Conservation (phyloP, 2,888 invertebrate species). For the Pteria penguin region DNA sequence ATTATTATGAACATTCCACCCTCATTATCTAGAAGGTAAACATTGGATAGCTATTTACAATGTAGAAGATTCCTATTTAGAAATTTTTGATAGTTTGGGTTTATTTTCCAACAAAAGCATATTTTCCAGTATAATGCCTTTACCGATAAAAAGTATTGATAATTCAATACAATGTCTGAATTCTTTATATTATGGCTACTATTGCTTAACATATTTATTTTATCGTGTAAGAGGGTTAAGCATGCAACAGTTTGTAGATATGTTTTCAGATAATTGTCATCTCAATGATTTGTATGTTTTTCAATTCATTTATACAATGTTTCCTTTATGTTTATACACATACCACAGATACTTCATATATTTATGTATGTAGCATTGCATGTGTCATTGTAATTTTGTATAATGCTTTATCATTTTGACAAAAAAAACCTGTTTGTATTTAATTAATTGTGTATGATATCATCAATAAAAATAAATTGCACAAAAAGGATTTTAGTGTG, state of each 20-base stretch:
- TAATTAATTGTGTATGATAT: not conserved
- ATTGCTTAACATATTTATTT: slow-evolving; percentile 6
- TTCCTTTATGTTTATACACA: slow-evolving; percentile 23
- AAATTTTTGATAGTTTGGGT: slow-evolving; percentile 24
- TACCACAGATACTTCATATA: not conserved
- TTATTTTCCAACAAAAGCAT: not conserved
- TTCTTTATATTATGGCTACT: slow-evolving; percentile 12
- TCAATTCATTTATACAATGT: not conserved
- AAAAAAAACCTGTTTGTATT: not conserved
- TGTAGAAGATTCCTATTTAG: not conserved
- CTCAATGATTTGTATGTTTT: slow-evolving; percentile 1
- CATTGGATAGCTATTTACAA: slow-evolving; percentile 29
- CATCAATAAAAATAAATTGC: not conserved
- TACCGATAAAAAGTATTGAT: not conserved
- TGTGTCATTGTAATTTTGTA: not conserved
- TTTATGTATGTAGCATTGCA: not conserved
- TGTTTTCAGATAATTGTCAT: not conserved
- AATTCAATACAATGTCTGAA: not conserved
- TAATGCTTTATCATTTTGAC: not conserved
- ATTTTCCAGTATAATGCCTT: not conserved
- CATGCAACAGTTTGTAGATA: not conserved
- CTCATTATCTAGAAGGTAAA: not conserved
- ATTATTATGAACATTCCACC: slow-evolving; percentile 25
- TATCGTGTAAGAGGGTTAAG: not conserved
- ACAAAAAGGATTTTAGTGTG: not conserved